Evolutionary conservation across 2,113 vertebrate genomes (phyloP).

Genomic region (Xenopus tropicalis): UCB_Xtro_10.0 CM004443.2:122920501-122921000

Average conservation of each 20-base stretch:
- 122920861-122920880: no score
- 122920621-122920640: constrained; percentile 31
- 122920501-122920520: constrained; percentile 23
- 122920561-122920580: constrained; percentile 20
- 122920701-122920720: constrained; percentile 39
- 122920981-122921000: no score
- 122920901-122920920: no score
- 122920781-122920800: no score
- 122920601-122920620: constrained; percentile 42
- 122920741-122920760: background rate
- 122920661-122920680: constrained; percentile 41
- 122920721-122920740: constrained; percentile 26
- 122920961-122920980: no score
- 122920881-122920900: no score
- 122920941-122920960: no score
- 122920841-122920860: no score
- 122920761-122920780: no score
- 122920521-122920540: constrained; percentile 32
- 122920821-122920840: no score
- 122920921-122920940: no score
- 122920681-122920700: constrained; percentile 33
- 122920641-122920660: constrained; percentile 34
- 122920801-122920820: no score
- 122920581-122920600: constrained; percentile 42
- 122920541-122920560: constrained; percentile 22